Evolutionary conservation across 2,797 vertebrate genomes (phyloP).

Genomic region (Liparis tanakae): DNA sequence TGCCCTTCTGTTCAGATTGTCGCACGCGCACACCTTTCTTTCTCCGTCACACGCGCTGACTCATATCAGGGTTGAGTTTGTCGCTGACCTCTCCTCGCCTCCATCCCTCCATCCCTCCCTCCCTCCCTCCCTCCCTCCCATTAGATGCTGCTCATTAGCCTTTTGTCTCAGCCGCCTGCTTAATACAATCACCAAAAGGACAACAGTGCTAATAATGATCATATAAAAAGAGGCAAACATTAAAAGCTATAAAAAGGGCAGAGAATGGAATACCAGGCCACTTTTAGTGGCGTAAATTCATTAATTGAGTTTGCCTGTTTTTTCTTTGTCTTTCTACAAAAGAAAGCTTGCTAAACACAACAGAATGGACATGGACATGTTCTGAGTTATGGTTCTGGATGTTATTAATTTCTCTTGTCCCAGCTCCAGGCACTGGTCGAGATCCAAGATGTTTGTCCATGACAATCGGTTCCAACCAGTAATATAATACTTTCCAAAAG

Average conservation of each 20-base stretch:
- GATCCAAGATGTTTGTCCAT: constrained; percentile 24
- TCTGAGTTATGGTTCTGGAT: not conserved
- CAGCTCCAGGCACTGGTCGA: constrained; percentile 20
- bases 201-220: constrained; percentile 34
- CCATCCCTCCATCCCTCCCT: constrained; percentile 4
- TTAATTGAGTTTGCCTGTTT: not conserved
- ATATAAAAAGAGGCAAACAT: constrained; percentile 52
- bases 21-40: constrained; percentile 11
- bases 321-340: constrained; percentile 3
- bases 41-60: constrained; percentile 6
- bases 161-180: constrained; percentile 35
- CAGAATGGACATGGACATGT: not conserved
- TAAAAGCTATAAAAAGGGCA: constrained; percentile 38
- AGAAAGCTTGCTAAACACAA: not conserved
- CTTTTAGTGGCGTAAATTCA: not conserved
- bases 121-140: constrained; percentile 15
- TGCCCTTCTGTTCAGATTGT: constrained; percentile 36
- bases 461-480: constrained; percentile 2
- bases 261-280: constrained; percentile 20
- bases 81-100: not conserved
- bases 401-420: constrained; percentile 7
- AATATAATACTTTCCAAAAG: constrained; percentile 12
- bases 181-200: constrained; percentile 65
- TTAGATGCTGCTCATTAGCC: constrained; percentile 60
- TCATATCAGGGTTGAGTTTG: constrained; percentile 35